Conservation (phyloP, 2,797 vertebrate species). For the Rhyacichthys aspro region DNA sequence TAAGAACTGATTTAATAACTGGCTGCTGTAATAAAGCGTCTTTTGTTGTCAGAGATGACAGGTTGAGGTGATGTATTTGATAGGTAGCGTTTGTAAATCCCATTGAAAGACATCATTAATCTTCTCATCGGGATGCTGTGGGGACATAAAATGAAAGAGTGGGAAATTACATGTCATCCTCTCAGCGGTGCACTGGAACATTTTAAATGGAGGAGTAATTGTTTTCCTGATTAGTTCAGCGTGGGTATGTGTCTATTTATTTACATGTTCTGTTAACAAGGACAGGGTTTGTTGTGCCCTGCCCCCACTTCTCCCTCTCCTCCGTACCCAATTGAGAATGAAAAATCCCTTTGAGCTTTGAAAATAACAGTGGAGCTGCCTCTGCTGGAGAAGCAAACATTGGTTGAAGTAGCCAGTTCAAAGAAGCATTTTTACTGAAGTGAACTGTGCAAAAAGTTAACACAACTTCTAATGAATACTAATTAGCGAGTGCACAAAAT, state of each 20-base stretch:
- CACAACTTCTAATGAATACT: conserved; percentile 22
- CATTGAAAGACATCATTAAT: conserved; percentile 74
- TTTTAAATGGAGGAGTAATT: conserved; percentile 74
- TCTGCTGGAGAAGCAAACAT: conserved; percentile 43
- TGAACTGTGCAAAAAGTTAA: conserved; percentile 29
- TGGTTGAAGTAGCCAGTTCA: conserved; percentile 45
- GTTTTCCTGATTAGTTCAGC: conserved; percentile 77
- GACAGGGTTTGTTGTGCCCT: conserved; percentile 73
- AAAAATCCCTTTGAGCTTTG: conserved; percentile 69
- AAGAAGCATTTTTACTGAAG: conserved; percentile 46
- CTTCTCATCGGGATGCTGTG: conserved; percentile 73
- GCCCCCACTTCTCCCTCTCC: conserved; percentile 37
- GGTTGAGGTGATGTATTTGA: conserved; percentile 66
- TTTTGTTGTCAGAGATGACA: conserved; percentile 69
- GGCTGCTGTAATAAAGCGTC: conserved; percentile 58
- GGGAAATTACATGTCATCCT: conserved; percentile 75
- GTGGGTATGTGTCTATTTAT: conserved; percentile 73
- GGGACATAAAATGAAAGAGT: conserved; percentile 70
- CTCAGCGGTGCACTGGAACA: conserved; percentile 70
- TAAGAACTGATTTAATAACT: conserved; percentile 56
- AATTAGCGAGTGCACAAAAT: conserved; percentile 35
- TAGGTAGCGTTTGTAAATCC: conserved; percentile 71
- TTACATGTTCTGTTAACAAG: conserved; percentile 79
- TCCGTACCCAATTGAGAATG: conserved; percentile 54
- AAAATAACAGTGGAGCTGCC: conserved; percentile 53